These are phyloP conservation scores for Panulirus ornatus DNA, from an alignment of 1,140 invertebrate genomes.

Conservation along the genomic window DNA sequence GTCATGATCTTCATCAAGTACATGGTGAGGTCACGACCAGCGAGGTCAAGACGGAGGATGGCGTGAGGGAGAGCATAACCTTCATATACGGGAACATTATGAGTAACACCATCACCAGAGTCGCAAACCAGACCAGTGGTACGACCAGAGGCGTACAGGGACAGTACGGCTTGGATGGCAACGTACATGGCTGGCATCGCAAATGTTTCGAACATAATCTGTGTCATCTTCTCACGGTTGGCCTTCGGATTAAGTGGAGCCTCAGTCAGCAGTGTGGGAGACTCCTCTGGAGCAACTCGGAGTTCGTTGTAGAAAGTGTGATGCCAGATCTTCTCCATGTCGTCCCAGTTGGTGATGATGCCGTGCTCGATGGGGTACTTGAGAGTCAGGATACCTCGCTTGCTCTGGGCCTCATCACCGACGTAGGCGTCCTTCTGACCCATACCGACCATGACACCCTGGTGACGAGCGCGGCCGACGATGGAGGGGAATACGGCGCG, in stretches of 20 bases:
- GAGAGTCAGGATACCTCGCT: conserved; percentile 93
- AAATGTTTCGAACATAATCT: conserved; percentile 85
- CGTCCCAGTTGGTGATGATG: conserved; percentile 96
- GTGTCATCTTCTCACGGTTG: conserved; percentile 93
- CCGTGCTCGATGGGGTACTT: conserved; percentile 97
- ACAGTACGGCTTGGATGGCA: neutral
- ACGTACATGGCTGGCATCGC: conserved; percentile 2
- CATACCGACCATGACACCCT: conserved; percentile 94
- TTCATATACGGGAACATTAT: conserved; percentile 1
- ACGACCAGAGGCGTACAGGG: conserved; percentile 8
- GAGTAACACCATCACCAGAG: conserved; percentile 7
- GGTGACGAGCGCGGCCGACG: conserved; percentile 82
- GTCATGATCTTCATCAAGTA: conserved; percentile 90
- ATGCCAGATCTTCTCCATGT: conserved; percentile 94
- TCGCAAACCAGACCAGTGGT: conserved; percentile 11
- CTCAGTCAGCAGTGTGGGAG: conserved; percentile 84
- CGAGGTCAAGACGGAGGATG: conserved; percentile 1
- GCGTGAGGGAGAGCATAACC: neutral
- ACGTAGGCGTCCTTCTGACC: conserved; percentile 94
- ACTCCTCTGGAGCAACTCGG: conserved; percentile 95
- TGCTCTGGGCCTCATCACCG: conserved; percentile 95
- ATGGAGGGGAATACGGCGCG: conserved; percentile 84
- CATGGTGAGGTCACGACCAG: conserved; percentile 10
- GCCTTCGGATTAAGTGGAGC: conserved; percentile 83
- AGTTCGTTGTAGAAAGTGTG: conserved; percentile 97